phyloP scores from a whole-genome alignment of 2,888 invertebrate genomes.

The Patella ulyssiponensis region DNA sequence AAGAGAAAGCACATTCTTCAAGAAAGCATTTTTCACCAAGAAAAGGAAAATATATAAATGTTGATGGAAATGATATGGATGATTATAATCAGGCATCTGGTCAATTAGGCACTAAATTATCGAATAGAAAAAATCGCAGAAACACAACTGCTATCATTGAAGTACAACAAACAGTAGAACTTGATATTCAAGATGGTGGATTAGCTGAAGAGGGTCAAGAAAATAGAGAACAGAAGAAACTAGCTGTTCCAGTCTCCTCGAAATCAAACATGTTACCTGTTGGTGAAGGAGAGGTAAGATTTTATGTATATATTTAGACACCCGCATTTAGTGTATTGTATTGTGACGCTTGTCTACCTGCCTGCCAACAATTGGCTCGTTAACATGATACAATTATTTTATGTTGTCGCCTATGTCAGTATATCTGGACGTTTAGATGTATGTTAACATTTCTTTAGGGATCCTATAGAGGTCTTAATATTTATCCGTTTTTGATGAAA shows the following conservation, averaged over 20 bases:
- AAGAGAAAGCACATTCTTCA: neutral
- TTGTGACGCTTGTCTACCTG: too few species aligned
- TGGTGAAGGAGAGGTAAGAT: conserved; percentile 57
- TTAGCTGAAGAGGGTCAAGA: conserved; percentile 32
- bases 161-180: conserved; percentile 57
- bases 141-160: conserved; percentile 54
- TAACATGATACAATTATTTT: too few species aligned
- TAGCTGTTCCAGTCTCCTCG: conserved; percentile 52
- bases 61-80: conserved; percentile 15
- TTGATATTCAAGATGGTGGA: conserved; percentile 47
- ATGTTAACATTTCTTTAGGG: too few species aligned
- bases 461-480: too few species aligned
- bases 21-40: conserved; percentile 16
- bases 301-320: too few species aligned
- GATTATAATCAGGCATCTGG: conserved; percentile 3
- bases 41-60: conserved; percentile 19
- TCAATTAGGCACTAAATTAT: neutral
- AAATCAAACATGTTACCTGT: conserved; percentile 48
- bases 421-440: too few species aligned
- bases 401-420: too few species aligned
- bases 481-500: too few species aligned
- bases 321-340: too few species aligned
- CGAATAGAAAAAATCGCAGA: neutral
- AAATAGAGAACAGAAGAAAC: conserved; percentile 45
- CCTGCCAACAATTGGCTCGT: too few species aligned